Base-by-base conservation (phyloP, 2,888 invertebrate species). In the Spilosoma lubricipeda region DNA sequence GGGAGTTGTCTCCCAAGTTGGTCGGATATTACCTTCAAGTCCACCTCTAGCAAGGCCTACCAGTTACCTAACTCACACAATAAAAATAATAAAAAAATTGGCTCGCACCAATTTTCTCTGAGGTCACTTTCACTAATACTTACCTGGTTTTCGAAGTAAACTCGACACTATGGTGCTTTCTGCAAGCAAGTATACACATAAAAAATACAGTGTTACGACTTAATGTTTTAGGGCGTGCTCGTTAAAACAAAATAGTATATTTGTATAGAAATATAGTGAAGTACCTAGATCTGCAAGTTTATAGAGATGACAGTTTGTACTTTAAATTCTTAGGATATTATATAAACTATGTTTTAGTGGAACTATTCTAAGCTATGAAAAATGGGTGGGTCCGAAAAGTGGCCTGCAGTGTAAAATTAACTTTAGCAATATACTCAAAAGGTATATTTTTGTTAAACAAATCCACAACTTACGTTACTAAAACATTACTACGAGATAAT, bases 261-360 rank as follows among this genome's bases (percentile, higher is more conserved):
- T 45, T n/a, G 13, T 67, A 20, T 73, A 74, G 73, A 52, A 73
- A 63, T 27, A 52, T 71, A 48, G 56, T 69, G 64, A 70, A 67
- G 45, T 75, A n/a, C n/a, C n/a, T n/a, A 56, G 42, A n/a, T 36
- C 72, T 79, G 77, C 74, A 71, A 42, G 76, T 79, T 78, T 78
- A 82, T 79, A 82, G 81, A 88, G 80, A 83, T 78, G 77, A 85
- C 71, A 82, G 81, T 91, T 92, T 92, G 92, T 92, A 92, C 92
- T 92, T 89, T 82, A 84, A 89, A 88, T 91, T 89, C 87, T 89
- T 88, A 88, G 77, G 80, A 86, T 82, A 82, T 81, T 76, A 78
- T 78, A 77, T 79, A 76, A 76, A 77, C 80, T 84, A 85, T 66
- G 68, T 59, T 27, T 59, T 59, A 27, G 76, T 76, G 83, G 75